Conservation (phyloP, 2,888 invertebrate genomes). For the Parasteatoda lunata region DNA sequence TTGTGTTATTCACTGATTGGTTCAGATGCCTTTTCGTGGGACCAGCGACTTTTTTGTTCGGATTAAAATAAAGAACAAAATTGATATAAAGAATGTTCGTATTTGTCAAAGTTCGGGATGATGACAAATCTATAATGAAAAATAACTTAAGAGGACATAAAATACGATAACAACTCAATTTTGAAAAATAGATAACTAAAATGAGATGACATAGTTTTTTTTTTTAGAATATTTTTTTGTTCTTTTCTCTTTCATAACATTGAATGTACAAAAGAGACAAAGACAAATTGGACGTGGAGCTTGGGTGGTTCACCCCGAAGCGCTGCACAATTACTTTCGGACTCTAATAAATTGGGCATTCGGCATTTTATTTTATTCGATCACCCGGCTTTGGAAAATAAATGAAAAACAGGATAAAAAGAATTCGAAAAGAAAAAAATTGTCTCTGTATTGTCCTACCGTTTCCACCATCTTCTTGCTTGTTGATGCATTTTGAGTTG, state of each 20-base stretch:
- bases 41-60: too few relatives aligned
- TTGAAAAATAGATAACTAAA: constrained; percentile 3
- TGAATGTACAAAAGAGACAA: constrained; percentile 25
- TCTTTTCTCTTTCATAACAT: not conserved
- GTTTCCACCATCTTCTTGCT: not conserved
- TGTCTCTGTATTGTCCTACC: constrained; percentile 30
- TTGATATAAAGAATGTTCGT: not conserved
- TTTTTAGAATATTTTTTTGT: not conserved
- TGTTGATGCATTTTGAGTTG: not conserved
- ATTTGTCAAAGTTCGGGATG: constrained; percentile 34
- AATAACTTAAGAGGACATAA: not conserved
- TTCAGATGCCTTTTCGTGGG: too few relatives aligned
- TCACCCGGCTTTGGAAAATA: constrained; percentile 2
- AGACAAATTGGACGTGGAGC: constrained; percentile 44
- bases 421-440: constrained; percentile 15
- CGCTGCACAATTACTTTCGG: constrained; percentile 39
- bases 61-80: too few relatives aligned
- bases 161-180: constrained; percentile 56
- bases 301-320: constrained; percentile 45
- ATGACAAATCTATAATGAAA: constrained; percentile 38
- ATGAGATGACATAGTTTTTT: not conserved
- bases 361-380: constrained; percentile 31
- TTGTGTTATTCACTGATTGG: too few relatives aligned
- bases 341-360: constrained; percentile 52
- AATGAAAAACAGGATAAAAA: not conserved